phyloP scores from a whole-genome alignment of 2,113 vertebrate genomes.

The Cyprinodon tularosa region DNA sequence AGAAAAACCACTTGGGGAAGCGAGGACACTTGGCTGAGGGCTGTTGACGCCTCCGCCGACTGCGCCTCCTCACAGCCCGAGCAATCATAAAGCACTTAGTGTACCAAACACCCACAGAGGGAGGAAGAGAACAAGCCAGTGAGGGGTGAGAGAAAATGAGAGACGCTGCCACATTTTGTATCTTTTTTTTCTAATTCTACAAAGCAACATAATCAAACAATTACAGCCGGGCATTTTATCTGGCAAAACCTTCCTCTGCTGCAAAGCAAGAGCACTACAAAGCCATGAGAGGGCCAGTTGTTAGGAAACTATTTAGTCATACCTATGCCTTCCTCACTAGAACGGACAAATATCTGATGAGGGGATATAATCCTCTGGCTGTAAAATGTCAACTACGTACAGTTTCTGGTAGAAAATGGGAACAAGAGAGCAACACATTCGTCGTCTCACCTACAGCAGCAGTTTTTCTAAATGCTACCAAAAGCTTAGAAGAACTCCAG shows the following conservation, averaged over 20 bases:
- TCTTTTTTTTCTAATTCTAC: neutral
- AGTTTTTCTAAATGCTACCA: neutral
- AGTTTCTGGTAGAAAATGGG: neutral
- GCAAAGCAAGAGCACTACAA: constrained; percentile 17
- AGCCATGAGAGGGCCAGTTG: constrained; percentile 9
- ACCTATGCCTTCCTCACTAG: neutral
- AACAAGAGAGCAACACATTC: neutral
- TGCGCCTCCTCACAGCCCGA: constrained; percentile 54
- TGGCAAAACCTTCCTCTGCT: constrained; percentile 9
- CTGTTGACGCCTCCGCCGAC: constrained; percentile 58
- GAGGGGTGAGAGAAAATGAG: constrained; percentile 22
- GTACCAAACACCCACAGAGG: constrained; percentile 65
- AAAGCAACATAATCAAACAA: constrained; percentile 30
- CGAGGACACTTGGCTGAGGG: constrained; percentile 62
- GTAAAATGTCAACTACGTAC: neutral
- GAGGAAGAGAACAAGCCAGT: constrained; percentile 37
- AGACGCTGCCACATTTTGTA: constrained; percentile 15
- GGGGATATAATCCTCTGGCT: neutral
- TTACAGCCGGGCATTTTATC: constrained; percentile 7
- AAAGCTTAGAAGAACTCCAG: neutral
- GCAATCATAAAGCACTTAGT: constrained; percentile 63
- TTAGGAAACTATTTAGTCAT: constrained; percentile 23
- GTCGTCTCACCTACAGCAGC: neutral
- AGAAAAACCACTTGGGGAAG: constrained; percentile 48
- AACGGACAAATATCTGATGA: neutral